Evolutionary conservation across 2,888 invertebrate species (phyloP), one percentile per base, ranked within the genome.

Genomic region (Sinhomidia bicolor): DNA sequence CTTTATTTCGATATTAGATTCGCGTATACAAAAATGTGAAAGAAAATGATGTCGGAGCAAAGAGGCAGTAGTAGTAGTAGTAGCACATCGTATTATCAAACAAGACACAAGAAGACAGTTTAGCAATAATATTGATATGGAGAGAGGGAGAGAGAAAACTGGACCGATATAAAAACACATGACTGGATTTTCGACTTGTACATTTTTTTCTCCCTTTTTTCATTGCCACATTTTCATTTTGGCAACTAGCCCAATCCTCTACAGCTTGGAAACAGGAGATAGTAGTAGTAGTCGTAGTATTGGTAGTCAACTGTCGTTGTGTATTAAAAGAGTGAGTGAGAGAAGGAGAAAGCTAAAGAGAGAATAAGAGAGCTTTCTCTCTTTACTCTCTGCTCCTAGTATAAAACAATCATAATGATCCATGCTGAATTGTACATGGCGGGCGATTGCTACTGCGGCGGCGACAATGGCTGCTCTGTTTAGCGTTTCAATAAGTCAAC

Each of bases 221-320:
- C 76, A 41, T 74, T 76, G 32, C 84, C 84, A 84, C 84, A n/a
- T n/a, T 83, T 76, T 74, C 17, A 82, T 87, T 87, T 82, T 87
- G 87, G 87, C 87, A 87, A 62, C 60, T 32, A 82, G 82, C 87
- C 87, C 87, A 74, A 81, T 76, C 62, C 87, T 54, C 65, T 62
- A 60, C 81, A 74, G 71, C 79, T 68, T 78, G 78, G 23, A 57
- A 65, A 76, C 44, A 41, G 78, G 14, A 81, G 47, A 81, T 65
- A 76, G 47, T 47, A 74, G 65, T 65, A 10, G 57, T 17, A 54
- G 6, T n/a, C n/a, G n/a, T n/a, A n/a, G n/a, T n/a, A n/a, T n/a
- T n/a, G n/a, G n/a, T n/a, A 51, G 51, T 51, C 36, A 68, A 54
- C 9, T 76, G 76, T 76, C 47, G 51, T 29, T 29, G 76, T 76